A percentile compares a stretch with the other conserved stretches of the same genome.
Evolutionary conservation across 2,888 invertebrate species (phyloP).

Genomic region (Chironomus tentans): DNA sequence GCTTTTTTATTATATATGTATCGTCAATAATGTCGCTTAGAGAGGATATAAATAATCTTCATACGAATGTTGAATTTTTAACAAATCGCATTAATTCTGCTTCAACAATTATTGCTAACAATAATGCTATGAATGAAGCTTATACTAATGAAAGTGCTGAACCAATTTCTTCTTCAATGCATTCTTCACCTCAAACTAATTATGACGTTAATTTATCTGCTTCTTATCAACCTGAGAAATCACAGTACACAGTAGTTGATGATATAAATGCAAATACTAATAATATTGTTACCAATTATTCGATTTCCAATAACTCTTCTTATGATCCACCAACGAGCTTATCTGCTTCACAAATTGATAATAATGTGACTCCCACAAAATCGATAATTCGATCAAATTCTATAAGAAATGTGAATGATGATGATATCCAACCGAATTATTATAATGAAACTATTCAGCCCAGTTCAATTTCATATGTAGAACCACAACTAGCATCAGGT

Average conservation of each 20-base stretch:
- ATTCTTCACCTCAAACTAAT: conserved; percentile 20
- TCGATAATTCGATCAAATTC: conserved; percentile 5
- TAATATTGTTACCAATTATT: neutral
- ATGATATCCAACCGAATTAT: conserved; percentile 1
- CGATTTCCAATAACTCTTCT: conserved; percentile 4
- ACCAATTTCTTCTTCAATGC: conserved; percentile 9
- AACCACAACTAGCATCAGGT: conserved; percentile 8
- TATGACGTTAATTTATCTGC: neutral
- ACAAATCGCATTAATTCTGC: conserved; percentile 40
- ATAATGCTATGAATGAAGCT: conserved; percentile 11
- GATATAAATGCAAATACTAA: conserved; percentile 8
- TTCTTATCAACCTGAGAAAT: neutral
- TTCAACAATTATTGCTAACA: conserved; percentile 4
- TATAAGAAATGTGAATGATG: conserved; percentile 12
- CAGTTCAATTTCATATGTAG: neutral
- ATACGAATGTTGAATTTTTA: conserved; percentile 43
- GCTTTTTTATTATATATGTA: neutral
- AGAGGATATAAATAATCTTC: conserved; percentile 42
- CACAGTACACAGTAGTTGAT: neutral
- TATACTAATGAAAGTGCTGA: neutral
- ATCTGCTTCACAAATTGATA: neutral
- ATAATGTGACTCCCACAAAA: neutral
- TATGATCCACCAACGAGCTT: neutral
- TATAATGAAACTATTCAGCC: conserved; percentile 12
- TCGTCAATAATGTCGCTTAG: conserved; percentile 30